A percentile compares a stretch with the other conserved stretches of the same genome.
Evolutionary conservation across 2,797 vertebrate genomes (phyloP).

Genomic region (Merluccius polli): DNA sequence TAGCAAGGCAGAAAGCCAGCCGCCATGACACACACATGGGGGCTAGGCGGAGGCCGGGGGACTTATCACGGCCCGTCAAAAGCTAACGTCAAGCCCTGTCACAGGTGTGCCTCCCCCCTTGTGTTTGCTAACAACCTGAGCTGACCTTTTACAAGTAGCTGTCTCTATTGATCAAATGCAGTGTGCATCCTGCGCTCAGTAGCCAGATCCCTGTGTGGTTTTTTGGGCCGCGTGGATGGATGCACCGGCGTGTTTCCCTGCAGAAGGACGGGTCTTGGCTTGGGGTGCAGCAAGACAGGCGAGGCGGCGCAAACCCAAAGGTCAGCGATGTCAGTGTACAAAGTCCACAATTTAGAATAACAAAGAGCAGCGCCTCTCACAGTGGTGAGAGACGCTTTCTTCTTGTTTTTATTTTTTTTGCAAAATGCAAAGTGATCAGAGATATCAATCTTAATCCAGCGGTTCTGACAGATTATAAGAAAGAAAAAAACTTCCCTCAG

Average conservation of each 20-base stretch:
- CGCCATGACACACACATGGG: not conserved
- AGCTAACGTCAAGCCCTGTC: constrained; percentile 38
- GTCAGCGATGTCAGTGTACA: constrained; percentile 38
- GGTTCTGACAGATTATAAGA: constrained; percentile 52
- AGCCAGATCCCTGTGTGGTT: no score
- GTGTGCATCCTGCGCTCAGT: no score
- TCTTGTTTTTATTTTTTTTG: not conserved
- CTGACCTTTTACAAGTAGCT: constrained; percentile 56
- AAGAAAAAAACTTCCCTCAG: not conserved
- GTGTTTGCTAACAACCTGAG: constrained; percentile 49
- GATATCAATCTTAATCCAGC: constrained; percentile 1
- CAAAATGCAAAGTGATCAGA: not conserved
- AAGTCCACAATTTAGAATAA: constrained; percentile 31
- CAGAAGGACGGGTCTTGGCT: no score
- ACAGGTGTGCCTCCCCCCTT: constrained; percentile 39
- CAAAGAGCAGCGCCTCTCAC: constrained; percentile 16
- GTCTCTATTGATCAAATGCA: constrained; percentile 55
- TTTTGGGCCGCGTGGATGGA: no score
- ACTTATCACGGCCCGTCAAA: constrained; percentile 34
- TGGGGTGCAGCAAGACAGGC: constrained; percentile 21
- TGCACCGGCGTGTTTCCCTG: no score
- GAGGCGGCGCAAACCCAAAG: constrained; percentile 52
- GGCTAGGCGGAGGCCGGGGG: constrained; percentile 1
- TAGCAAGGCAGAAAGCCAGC: not conserved
- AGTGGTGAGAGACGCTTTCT: no score